These are phyloP conservation scores for Malachius bipustulatus DNA, from an alignment of 2,888 invertebrate genomes.

Conservation along the genomic window DNA sequence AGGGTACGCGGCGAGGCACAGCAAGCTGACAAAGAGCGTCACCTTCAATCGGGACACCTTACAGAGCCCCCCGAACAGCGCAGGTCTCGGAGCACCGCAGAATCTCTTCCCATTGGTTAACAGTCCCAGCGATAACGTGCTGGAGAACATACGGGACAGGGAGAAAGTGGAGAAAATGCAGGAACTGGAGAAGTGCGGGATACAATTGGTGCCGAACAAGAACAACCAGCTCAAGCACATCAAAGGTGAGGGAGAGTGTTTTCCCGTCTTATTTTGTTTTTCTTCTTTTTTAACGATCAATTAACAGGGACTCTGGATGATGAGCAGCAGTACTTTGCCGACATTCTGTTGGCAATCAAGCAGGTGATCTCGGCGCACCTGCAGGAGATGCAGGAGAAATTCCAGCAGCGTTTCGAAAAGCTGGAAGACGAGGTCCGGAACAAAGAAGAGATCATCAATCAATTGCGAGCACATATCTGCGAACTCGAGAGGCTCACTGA, in stretches of 20 bases:
- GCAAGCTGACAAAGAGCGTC: constrained; percentile 79
- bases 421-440: constrained; percentile 71
- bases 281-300: constrained; percentile 5
- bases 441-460: constrained; percentile 68
- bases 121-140: constrained; percentile 33
- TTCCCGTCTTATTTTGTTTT: constrained; percentile 6
- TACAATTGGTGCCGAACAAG: constrained; percentile 45
- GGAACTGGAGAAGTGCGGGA: constrained; percentile 44
- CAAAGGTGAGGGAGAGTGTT: constrained; percentile 44
- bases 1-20: constrained; percentile 79
- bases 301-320: constrained; percentile 53
- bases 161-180: constrained; percentile 44
- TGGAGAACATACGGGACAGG: constrained; percentile 31
- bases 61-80: constrained; percentile 59
- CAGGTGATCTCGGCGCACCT: constrained; percentile 68
- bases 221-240: constrained; percentile 47
- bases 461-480: constrained; percentile 60
- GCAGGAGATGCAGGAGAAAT: constrained; percentile 58
- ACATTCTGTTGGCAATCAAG: constrained; percentile 64
- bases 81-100: constrained; percentile 21
- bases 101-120: constrained; percentile 30
- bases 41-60: constrained; percentile 77
- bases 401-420: constrained; percentile 59
- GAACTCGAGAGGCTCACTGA: constrained; percentile 45
- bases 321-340: constrained; percentile 71